These are phyloP conservation scores for Cremastobaeus sp. DNA, from an alignment of 2,888 invertebrate species.

Conservation along the genomic window DNA sequence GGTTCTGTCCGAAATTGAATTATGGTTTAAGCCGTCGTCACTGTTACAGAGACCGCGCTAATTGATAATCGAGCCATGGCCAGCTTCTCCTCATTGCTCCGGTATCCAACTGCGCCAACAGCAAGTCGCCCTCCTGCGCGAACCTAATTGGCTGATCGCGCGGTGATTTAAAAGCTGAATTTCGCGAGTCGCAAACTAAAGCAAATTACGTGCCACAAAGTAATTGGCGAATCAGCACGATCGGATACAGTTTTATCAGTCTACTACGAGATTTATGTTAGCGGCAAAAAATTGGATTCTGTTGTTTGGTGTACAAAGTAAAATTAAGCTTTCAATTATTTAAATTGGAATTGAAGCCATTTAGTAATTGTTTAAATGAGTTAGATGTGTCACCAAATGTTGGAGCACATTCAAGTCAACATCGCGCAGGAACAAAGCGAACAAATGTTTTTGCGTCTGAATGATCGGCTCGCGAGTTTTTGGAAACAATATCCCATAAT, in stretches of 20 bases:
- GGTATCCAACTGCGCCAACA: constrained; percentile 42
- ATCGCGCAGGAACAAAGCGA: too few relatives aligned
- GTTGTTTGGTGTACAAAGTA: background rate
- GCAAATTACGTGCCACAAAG: constrained; percentile 71
- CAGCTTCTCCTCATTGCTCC: constrained; percentile 58
- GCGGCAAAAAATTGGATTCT: background rate
- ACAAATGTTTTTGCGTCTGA: too few relatives aligned
- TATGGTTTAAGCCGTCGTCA: constrained; percentile 70
- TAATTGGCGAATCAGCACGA: constrained; percentile 71
- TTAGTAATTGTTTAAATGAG: too few relatives aligned
- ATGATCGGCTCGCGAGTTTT: too few relatives aligned
- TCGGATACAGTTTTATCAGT: constrained; percentile 39
- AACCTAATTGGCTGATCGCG: constrained; percentile 69
- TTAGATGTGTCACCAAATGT: too few relatives aligned
- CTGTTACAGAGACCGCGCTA: constrained; percentile 69
- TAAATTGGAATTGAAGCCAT: background rate
- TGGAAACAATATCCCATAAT: constrained; percentile 43
- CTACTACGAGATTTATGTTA: constrained; percentile 17
- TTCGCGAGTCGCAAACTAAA: constrained; percentile 69
- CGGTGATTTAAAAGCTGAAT: constrained; percentile 71
- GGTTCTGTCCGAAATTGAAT: constrained; percentile 69
- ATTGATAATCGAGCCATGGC: constrained; percentile 73
- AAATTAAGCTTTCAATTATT: background rate
- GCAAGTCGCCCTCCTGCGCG: constrained; percentile 59
- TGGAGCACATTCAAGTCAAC: too few relatives aligned